Evolutionary conservation across 2,113 vertebrate species (phyloP).

Genomic region (Eulemur rufifrons): DNA sequence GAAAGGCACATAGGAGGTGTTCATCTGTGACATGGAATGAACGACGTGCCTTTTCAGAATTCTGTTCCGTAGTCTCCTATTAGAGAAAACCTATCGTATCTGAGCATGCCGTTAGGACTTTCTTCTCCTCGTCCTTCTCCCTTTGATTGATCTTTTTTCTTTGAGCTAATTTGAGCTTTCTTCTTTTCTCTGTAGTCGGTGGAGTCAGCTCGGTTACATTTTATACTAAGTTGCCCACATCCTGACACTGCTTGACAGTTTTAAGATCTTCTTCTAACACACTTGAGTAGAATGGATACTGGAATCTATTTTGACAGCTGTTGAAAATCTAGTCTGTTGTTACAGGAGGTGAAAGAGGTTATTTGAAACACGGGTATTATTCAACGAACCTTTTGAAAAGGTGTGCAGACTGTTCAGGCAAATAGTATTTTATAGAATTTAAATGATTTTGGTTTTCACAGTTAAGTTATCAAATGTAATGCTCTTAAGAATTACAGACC

Average conservation of each 20-base stretch:
- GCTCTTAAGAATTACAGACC: neutral
- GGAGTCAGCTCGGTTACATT: slow-evolving; percentile 40
- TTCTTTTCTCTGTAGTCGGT: slow-evolving; percentile 37
- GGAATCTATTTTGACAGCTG: slow-evolving; percentile 78
- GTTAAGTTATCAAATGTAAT: slow-evolving; percentile 30
- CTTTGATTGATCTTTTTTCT: slow-evolving; percentile 25
- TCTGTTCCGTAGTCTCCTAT: neutral
- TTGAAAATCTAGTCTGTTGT: slow-evolving; percentile 64
- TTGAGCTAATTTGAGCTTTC: slow-evolving; percentile 25
- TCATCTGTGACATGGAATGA: neutral
- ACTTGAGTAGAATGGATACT: slow-evolving; percentile 70
- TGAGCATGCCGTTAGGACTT: neutral
- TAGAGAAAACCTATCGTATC: neutral
- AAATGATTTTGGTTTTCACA: slow-evolving; percentile 53
- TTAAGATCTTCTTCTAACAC: slow-evolving; percentile 69
- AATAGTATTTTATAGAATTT: slow-evolving; percentile 59
- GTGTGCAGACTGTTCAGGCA: slow-evolving; percentile 39
- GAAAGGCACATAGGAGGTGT: neutral
- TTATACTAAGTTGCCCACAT: slow-evolving; percentile 51
- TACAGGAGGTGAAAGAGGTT: slow-evolving; percentile 71
- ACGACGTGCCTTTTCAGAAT: neutral
- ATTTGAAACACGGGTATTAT: slow-evolving; percentile 66
- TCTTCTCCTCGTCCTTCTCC: neutral
- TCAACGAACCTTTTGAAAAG: slow-evolving; percentile 65
- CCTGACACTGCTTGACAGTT: slow-evolving; percentile 63